phyloP scores from a whole-genome alignment of 2,888 invertebrate genomes.

The Parthenolecanium corni region DNA sequence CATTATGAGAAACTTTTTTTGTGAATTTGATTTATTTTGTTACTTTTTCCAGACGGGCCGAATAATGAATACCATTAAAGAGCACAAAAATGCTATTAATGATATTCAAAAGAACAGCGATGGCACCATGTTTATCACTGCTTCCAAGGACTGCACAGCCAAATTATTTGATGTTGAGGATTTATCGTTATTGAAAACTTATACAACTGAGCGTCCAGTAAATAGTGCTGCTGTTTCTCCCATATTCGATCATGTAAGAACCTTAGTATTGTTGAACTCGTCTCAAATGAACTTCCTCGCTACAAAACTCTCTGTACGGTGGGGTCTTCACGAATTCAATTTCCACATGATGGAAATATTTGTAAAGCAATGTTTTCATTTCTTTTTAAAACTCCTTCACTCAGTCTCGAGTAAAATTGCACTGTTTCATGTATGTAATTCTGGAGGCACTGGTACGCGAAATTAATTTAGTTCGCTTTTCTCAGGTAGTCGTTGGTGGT shows the following conservation, averaged over 20 bases:
- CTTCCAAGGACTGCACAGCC: conserved; percentile 91
- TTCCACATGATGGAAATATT: too few relatives aligned
- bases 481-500: conserved; percentile 82
- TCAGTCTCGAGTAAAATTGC: too few relatives aligned
- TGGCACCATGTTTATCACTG: conserved; percentile 90
- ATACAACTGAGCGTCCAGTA: conserved; percentile 94
- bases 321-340: too few relatives aligned
- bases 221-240: conserved; percentile 98
- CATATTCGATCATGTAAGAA: conserved; percentile 73
- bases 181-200: conserved; percentile 78
- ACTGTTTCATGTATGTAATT: too few relatives aligned
- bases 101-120: conserved; percentile 94
- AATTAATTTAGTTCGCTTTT: too few relatives aligned
- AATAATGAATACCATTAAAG: conserved; percentile 61
- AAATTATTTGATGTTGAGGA: conserved; percentile 86
- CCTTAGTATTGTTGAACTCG: too few relatives aligned
- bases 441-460: too few relatives aligned
- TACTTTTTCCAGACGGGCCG: conserved; percentile 81
- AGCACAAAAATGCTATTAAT: conserved; percentile 78
- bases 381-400: too few relatives aligned
- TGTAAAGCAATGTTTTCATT: too few relatives aligned
- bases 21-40: not conserved
- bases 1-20: too few relatives aligned
- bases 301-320: too few relatives aligned
- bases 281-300: too few relatives aligned